These are phyloP conservation scores for Scotopteryx bipunctaria DNA, from an alignment of 2,888 invertebrate species.

Conservation along the genomic window DNA sequence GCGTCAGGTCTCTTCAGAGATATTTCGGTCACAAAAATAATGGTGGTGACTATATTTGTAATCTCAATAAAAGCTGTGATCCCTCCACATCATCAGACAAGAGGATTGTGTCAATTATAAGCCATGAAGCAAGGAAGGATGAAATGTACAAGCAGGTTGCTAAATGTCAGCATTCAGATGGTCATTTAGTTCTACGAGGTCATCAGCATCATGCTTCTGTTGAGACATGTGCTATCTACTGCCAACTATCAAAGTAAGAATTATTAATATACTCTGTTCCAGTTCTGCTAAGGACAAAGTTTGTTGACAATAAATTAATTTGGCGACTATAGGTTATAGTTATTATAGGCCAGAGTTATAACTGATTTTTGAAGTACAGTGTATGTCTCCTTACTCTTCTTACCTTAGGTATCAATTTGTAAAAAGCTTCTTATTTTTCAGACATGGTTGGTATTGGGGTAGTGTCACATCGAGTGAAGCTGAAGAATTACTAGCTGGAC, in stretches of 20 bases:
- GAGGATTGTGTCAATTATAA: slow-evolving; percentile 43
- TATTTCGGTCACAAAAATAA: slow-evolving; percentile 70
- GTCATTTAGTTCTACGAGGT: slow-evolving; percentile 71
- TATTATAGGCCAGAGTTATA: too few relatives aligned
- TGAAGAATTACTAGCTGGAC: slow-evolving; percentile 85
- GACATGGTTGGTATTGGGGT: slow-evolving; percentile 91
- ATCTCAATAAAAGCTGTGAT: slow-evolving; percentile 57
- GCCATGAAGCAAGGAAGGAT: slow-evolving; percentile 60
- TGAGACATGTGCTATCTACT: slow-evolving; percentile 77
- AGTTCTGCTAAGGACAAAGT: neutral
- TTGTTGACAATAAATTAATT: too few relatives aligned
- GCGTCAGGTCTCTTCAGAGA: slow-evolving; percentile 72
- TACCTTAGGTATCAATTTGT: too few relatives aligned
- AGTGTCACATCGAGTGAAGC: slow-evolving; percentile 88
- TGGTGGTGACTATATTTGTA: slow-evolving; percentile 63
- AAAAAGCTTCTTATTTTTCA: slow-evolving; percentile 41
- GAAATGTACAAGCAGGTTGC: slow-evolving; percentile 58
- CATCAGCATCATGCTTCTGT: slow-evolving; percentile 73
- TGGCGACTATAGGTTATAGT: too few relatives aligned
- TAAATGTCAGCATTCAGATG: slow-evolving; percentile 74
- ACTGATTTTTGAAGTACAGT: too few relatives aligned
- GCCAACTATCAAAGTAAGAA: slow-evolving; percentile 75
- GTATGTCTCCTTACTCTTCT: too few relatives aligned
- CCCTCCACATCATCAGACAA: slow-evolving; percentile 63
- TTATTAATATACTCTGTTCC: neutral